phyloP scores from a whole-genome alignment of 1,140 invertebrate genomes.

The Euura lappo region DNA sequence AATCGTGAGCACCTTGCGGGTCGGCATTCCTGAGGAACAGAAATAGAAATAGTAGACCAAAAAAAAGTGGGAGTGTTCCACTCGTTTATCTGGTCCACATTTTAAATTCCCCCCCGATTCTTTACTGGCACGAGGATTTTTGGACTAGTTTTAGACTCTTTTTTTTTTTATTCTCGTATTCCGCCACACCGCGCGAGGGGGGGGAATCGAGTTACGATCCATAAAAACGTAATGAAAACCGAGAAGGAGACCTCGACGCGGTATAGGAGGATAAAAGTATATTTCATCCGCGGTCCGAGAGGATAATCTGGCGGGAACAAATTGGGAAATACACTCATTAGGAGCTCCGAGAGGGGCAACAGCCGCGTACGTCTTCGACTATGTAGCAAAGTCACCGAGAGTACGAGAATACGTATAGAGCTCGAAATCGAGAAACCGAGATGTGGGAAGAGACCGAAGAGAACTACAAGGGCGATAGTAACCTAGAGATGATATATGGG shows the following conservation, averaged over 20 bases:
- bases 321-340: constrained; percentile 11
- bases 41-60: too few relatives aligned
- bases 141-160: constrained; percentile 2
- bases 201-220: constrained; percentile 1
- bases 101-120: not conserved
- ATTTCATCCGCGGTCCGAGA: not conserved
- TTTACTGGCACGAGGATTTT: not conserved
- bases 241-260: not conserved
- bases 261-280: not conserved
- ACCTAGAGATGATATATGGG: constrained; percentile 33
- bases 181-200: too few relatives aligned
- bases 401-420: too few relatives aligned
- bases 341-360: not conserved
- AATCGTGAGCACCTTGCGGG: too few relatives aligned
- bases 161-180: not conserved
- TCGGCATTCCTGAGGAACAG: too few relatives aligned
- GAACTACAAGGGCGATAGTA: not conserved
- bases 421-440: too few relatives aligned
- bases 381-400: too few relatives aligned
- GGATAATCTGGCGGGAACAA: constrained; percentile 13
- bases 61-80: too few relatives aligned
- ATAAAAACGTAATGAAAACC: constrained; percentile 12
- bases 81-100: not conserved
- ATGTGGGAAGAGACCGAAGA: not conserved
- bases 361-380: too few relatives aligned